Conservation (phyloP, 2,113 vertebrate genomes). For the Sterrhoptilus dennistouni region DNA sequence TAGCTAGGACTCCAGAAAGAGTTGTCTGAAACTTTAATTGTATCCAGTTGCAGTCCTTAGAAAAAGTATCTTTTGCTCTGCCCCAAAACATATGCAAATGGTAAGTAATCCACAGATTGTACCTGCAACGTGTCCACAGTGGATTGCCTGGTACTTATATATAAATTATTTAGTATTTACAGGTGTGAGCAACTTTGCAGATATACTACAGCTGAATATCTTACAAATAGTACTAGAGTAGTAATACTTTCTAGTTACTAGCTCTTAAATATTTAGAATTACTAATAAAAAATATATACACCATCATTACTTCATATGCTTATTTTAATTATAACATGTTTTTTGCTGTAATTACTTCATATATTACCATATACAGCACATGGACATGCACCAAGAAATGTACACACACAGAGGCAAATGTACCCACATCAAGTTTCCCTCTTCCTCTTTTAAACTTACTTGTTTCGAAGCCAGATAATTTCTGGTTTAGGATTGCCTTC, state of each 20-base stretch:
- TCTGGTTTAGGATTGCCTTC: conserved; percentile 99
- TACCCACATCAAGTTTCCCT: not conserved
- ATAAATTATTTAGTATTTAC: not conserved
- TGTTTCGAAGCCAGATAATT: conserved; percentile 99
- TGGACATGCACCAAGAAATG: not conserved
- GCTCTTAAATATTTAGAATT: not conserved
- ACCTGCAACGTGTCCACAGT: fast-evolving
- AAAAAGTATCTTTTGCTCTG: not conserved
- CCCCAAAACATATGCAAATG: not conserved
- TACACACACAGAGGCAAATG: not conserved
- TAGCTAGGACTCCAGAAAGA: not conserved
- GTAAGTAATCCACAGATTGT: not conserved
- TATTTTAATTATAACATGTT: not conserved
- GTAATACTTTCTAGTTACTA: not conserved
- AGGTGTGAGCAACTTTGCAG: not conserved
- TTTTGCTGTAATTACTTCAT: not conserved
- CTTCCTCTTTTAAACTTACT: conserved; percentile 78
- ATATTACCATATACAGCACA: not conserved
- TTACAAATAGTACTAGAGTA: not conserved
- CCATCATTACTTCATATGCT: not conserved
- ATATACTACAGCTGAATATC: not conserved
- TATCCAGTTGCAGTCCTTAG: not conserved
- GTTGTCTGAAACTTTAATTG: not conserved
- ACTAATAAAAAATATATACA: not conserved
- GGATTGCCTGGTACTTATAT: not conserved